A percentile compares a stretch with the other conserved stretches of the same genome.
phyloP scores from a whole-genome alignment of 2,888 invertebrate genomes.

The Ormyrus nitidulus region DNA sequence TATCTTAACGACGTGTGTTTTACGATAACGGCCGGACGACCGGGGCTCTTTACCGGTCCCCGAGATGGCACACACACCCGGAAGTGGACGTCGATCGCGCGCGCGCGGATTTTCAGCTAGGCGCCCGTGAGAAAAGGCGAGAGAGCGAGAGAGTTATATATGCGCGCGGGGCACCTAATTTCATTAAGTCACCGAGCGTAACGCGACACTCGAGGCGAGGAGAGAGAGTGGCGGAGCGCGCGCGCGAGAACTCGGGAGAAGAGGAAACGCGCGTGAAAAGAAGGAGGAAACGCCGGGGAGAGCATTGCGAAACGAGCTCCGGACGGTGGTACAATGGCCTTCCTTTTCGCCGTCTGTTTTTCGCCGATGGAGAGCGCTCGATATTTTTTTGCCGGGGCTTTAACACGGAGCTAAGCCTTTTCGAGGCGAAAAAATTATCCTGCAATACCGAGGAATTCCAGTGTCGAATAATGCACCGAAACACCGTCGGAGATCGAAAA shows the following conservation, averaged over 20 bases:
- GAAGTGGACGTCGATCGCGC: conserved; percentile 47
- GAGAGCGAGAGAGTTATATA: background rate
- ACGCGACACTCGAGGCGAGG: conserved; percentile 59
- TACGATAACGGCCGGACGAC: conserved; percentile 39
- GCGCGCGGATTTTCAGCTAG: conserved; percentile 1
- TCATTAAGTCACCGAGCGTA: conserved; percentile 64
- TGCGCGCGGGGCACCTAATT: conserved; percentile 56
- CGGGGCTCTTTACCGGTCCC: no score
- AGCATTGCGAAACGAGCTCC: conserved; percentile 8
- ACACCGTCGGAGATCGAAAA: background rate
- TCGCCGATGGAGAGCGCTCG: no score
- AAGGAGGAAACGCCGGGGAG: conserved; percentile 29
- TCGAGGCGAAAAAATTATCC: background rate
- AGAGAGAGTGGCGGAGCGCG: conserved; percentile 40
- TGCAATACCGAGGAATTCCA: background rate
- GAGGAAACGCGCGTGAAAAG: conserved; percentile 5
- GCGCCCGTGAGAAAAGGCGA: conserved; percentile 1
- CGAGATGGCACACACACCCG: conserved; percentile 15
- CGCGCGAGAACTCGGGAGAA: background rate
- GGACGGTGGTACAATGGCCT: no score
- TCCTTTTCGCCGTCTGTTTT: no score
- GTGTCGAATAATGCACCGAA: background rate
- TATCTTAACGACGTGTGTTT: conserved; percentile 53
- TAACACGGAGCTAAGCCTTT: no score
- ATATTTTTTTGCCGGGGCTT: no score